phyloP scores from a whole-genome alignment of 2,797 vertebrate genomes.

The Cuculus canorus region DNA sequence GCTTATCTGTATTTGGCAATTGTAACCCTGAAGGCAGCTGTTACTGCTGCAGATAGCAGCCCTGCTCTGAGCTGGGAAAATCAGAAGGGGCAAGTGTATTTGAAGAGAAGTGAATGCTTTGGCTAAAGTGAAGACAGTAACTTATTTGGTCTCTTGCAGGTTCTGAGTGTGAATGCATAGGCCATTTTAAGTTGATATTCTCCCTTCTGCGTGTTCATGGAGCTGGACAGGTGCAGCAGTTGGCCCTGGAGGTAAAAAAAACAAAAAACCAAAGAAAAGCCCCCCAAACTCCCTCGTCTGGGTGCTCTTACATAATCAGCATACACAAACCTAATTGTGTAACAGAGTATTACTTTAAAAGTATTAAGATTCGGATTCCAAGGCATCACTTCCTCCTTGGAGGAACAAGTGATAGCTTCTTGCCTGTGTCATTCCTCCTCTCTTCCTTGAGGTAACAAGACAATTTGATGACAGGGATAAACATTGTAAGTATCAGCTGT shows the following conservation, averaged over 20 bases:
- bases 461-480: neutral
- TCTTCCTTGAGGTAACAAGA: neutral
- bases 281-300: neutral
- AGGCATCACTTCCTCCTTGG: neutral
- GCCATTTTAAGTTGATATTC: conserved; percentile 98
- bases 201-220: conserved; percentile 96
- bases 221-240: conserved; percentile 95
- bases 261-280: neutral
- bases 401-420: neutral
- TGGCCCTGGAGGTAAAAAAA: conserved; percentile 91
- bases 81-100: neutral
- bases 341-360: neutral
- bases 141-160: conserved; percentile 76
- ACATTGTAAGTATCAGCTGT: neutral
- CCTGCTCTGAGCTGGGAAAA: neutral
- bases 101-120: neutral
- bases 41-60: neutral
- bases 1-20: neutral
- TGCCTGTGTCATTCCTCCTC: neutral
- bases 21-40: neutral
- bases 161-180: conserved; percentile 96
- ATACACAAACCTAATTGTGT: neutral
- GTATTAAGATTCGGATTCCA: neutral
- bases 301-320: neutral
- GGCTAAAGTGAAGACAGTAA: neutral